Base-by-base conservation (phyloP, 2,888 invertebrate genomes). In the Drosophila mercatorum region DNA sequence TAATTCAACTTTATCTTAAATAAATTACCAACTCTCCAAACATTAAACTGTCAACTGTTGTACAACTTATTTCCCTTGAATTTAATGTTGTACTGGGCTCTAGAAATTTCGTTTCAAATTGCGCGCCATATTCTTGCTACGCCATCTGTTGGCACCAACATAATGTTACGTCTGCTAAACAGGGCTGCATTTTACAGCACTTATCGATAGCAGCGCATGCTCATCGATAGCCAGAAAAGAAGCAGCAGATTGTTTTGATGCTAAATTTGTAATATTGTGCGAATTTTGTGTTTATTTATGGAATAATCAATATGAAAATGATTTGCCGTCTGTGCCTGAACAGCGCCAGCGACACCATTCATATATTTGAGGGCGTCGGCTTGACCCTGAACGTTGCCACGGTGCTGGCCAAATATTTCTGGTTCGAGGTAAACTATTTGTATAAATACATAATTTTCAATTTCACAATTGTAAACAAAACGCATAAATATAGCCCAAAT, bases 261-360 rank as follows among this genome's bases (percentile, higher is more conserved):
- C 68, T 47, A 26, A 60, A 65, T 52, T 68, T 57, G 53, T 61
- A n/a, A 46, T 36, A 17, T 55, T 51, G 8, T 43, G 44, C 12
- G 28, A 31, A 38, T 44, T 63, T 63, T 46, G 44, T 60, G 41
- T 53, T 59, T 56, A 51, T 79, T 64, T 26, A 78, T 78, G 72
- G 67, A 78, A 78, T 60, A 47, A 47, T 55, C 31, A 52, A 49
- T 22, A 36, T 31, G 36, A 88, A 41, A 62, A 92, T 92, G 92
- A 92, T 92, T 80, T 92, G 92, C 80, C 89, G 92, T 44, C 76
- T 92, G 70, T 92, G 92, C 68, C 80, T 92, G 22, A 89, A 91
- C 58, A 90, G 86, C 76, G 81, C 83, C n/a, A 72, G 76, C 26
- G 90, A 92, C 56, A 83, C 89, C 11, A 88, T 92, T 53, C 80